Percentiles rank a stretch among this genome's conserved stretches.
Conservation (phyloP, 1,140 invertebrate genomes). For the Neodiprion lecontei region DNA sequence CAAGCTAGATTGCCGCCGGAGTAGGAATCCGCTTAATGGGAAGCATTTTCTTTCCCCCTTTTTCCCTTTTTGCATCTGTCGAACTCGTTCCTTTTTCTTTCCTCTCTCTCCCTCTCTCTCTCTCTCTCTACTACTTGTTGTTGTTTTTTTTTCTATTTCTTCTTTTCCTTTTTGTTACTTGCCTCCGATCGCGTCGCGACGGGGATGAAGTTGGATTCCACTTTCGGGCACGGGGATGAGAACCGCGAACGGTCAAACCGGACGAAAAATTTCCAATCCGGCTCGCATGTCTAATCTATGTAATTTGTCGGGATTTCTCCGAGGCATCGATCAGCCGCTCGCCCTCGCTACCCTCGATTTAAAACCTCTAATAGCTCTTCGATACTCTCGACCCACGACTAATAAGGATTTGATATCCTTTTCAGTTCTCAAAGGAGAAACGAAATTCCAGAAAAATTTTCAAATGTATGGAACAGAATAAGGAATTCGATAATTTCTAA, state of each 20-base stretch:
- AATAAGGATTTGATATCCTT: too few species aligned
- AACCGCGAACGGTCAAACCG: not conserved
- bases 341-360: too few species aligned
- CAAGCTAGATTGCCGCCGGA: not conserved
- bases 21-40: not conserved
- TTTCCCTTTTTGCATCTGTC: not conserved
- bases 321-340: too few species aligned
- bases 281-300: not conserved
- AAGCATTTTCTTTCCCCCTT: not conserved
- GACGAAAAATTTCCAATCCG: not conserved
- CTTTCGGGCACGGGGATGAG: not conserved
- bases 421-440: too few species aligned
- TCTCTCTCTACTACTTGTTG: not conserved
- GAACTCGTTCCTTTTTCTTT: not conserved
- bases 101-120: not conserved
- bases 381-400: too few species aligned
- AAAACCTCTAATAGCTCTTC: too few species aligned
- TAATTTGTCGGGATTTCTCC: not conserved
- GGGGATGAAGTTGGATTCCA: not conserved
- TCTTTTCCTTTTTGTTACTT: not conserved
- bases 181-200: not conserved
- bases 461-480: too few species aligned
- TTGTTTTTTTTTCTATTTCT: not conserved
- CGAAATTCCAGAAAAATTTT: too few species aligned
- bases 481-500: too few species aligned